Evolutionary conservation across 2,797 vertebrate species (phyloP).

Genomic region (Hyperoplus immaculatus): DNA sequence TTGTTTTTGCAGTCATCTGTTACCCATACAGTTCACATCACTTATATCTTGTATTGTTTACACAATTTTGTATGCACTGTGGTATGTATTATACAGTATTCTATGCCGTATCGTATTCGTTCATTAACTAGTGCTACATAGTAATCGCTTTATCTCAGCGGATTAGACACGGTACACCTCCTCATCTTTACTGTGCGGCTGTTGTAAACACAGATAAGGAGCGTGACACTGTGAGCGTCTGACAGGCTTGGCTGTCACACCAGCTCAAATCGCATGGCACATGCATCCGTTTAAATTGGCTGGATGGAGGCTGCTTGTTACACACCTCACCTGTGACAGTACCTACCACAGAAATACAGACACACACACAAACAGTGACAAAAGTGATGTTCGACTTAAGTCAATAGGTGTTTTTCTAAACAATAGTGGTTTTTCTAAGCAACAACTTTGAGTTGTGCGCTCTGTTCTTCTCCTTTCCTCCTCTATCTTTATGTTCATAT

Average conservation of each 20-base stretch:
- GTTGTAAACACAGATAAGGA: conserved; percentile 66
- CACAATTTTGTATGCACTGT: neutral
- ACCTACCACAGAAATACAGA: conserved; percentile 32
- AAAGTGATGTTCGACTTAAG: conserved; percentile 12
- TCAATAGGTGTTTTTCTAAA: conserved; percentile 16
- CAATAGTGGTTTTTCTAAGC: conserved; percentile 22
- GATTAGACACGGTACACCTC: conserved; percentile 56
- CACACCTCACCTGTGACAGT: conserved; percentile 68
- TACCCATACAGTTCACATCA: neutral
- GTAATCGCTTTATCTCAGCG: conserved; percentile 55
- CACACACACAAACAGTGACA: neutral
- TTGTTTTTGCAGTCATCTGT: conserved; percentile 8
- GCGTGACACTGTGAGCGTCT: conserved; percentile 40
- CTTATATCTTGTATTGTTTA: conserved; percentile 17
- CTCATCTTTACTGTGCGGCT: conserved; percentile 41
- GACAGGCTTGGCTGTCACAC: conserved; percentile 63
- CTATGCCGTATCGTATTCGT: conserved; percentile 16
- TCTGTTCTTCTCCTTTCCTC: conserved; percentile 34
- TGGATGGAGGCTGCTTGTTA: conserved; percentile 50
- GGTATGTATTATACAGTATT: neutral
- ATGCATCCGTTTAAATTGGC: conserved; percentile 45
- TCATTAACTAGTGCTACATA: conserved; percentile 31
- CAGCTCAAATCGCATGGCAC: conserved; percentile 48
- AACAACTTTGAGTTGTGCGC: conserved; percentile 25
- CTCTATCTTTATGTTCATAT: conserved; percentile 6